Conservation (phyloP, 2,113 vertebrate species). For the Ibidorhyncha struthersii region DNA sequence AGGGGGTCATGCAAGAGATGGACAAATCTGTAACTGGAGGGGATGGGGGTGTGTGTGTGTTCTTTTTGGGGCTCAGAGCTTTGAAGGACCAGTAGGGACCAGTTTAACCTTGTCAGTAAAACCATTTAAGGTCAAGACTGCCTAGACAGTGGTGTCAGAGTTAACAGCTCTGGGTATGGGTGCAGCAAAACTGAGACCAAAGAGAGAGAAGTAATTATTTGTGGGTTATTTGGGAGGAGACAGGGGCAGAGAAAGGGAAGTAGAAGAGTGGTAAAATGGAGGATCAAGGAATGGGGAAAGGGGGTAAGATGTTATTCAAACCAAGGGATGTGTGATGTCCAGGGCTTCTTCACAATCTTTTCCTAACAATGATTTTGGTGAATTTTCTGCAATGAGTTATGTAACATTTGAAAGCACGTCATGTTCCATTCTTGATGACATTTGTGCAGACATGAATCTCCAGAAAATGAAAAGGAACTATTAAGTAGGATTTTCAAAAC, state of each 20-base stretch:
- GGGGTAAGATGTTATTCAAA: not conserved
- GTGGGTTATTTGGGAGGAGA: not conserved
- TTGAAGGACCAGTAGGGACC: not conserved
- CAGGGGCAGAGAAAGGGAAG: not conserved
- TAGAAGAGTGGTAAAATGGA: not conserved
- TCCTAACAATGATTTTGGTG: not conserved
- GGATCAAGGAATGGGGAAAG: not conserved
- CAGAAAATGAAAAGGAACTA: not conserved
- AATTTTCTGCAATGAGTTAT: not conserved
- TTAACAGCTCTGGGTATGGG: not conserved
- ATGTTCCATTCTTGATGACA: not conserved
- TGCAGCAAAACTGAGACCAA: not conserved
- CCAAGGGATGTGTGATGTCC: not conserved
- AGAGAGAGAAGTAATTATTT: not conserved
- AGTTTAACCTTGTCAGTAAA: not conserved
- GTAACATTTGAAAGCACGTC: not conserved
- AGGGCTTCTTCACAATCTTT: not conserved
- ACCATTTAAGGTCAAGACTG: not conserved
- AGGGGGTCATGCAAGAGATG: not conserved
- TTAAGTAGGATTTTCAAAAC: not conserved
- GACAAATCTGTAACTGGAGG: not conserved
- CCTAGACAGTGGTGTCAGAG: not conserved
- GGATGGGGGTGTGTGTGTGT: not conserved
- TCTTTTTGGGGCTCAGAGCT: not conserved
- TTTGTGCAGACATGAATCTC: not conserved